These are phyloP conservation scores for Chaetoderma sp. DNA, from an alignment of 2,888 invertebrate species.

Conservation along the genomic window DNA sequence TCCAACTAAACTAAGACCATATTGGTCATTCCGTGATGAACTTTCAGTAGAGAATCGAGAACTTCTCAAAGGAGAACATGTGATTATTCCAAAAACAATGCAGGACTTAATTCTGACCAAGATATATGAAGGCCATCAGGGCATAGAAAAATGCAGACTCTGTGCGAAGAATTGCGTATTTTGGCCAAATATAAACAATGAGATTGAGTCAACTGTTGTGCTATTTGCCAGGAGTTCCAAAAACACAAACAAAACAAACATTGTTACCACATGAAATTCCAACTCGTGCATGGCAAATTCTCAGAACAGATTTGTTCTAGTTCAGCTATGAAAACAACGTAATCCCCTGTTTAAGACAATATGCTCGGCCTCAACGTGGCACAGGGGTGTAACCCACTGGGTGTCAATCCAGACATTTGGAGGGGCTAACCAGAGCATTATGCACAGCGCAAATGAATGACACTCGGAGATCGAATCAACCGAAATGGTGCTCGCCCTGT, in stretches of 20 bases:
- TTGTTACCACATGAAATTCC: slow-evolving; percentile 14
- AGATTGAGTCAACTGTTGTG: not conserved
- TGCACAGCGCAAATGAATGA: too few species aligned
- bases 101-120: slow-evolving; percentile 18
- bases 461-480: too few species aligned
- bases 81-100: slow-evolving; percentile 16
- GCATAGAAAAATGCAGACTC: slow-evolving; percentile 20
- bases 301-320: slow-evolving; percentile 27
- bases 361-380: too few species aligned
- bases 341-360: too few species aligned
- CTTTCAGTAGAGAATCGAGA: slow-evolving; percentile 25
- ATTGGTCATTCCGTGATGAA: slow-evolving; percentile 26
- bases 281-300: slow-evolving; percentile 18
- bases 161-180: slow-evolving; percentile 20
- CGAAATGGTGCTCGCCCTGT: too few species aligned
- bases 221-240: slow-evolving; percentile 16
- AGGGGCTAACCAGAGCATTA: too few species aligned
- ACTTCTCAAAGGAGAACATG: slow-evolving; percentile 25
- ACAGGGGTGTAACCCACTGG: too few species aligned
- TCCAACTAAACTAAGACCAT: slow-evolving; percentile 11
- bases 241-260: slow-evolving; percentile 14
- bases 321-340: too few species aligned
- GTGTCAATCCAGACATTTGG: too few species aligned
- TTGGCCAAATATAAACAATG: too few species aligned
- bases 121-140: slow-evolving; percentile 20